Conservation (phyloP, 2,888 invertebrate genomes). For the Sinotaia quadrata region DNA sequence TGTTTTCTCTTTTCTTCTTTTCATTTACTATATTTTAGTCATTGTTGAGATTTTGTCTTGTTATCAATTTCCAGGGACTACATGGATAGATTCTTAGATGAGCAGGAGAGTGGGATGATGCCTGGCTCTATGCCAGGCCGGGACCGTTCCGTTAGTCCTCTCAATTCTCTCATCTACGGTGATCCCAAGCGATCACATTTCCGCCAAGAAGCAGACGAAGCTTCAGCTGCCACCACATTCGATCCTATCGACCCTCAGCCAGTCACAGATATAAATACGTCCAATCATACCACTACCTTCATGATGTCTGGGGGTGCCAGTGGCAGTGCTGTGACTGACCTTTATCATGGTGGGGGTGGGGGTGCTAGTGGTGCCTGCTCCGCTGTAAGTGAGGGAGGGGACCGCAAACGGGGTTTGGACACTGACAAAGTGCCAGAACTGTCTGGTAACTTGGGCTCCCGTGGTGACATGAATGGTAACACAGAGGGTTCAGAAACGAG, state of each 20-base stretch:
- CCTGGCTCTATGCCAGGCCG: slow-evolving; percentile 40
- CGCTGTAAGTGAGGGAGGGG: slow-evolving; percentile 22
- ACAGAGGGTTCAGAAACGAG: slow-evolving; percentile 31
- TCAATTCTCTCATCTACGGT: slow-evolving; percentile 74
- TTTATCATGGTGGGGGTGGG: slow-evolving; percentile 29
- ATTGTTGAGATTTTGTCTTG: not conserved
- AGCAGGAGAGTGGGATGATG: slow-evolving; percentile 75
- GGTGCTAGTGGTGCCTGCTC: slow-evolving; percentile 25
- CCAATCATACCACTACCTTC: slow-evolving; percentile 33
- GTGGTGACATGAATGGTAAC: slow-evolving; percentile 43
- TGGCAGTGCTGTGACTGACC: slow-evolving; percentile 40
- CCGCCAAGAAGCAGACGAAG: slow-evolving; percentile 46
- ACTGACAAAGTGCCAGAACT: not conserved
- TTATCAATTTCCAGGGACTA: slow-evolving; percentile 78
- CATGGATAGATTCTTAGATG: slow-evolving; percentile 89
- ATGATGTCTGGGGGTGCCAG: slow-evolving; percentile 35
- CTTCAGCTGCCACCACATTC: slow-evolving; percentile 26
- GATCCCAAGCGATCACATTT: slow-evolving; percentile 72
- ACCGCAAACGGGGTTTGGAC: slow-evolving; percentile 12
- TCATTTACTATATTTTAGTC: too few relatives aligned
- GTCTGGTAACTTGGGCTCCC: not conserved
- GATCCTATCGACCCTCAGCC: slow-evolving; percentile 6
- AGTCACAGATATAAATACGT: not conserved
- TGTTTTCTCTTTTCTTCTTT: too few relatives aligned
- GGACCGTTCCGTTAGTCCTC: slow-evolving; percentile 81